Evolutionary conservation across 2,888 invertebrate species (phyloP), one percentile per base, ranked within the genome.

Genomic region (Andrena fulva): DNA sequence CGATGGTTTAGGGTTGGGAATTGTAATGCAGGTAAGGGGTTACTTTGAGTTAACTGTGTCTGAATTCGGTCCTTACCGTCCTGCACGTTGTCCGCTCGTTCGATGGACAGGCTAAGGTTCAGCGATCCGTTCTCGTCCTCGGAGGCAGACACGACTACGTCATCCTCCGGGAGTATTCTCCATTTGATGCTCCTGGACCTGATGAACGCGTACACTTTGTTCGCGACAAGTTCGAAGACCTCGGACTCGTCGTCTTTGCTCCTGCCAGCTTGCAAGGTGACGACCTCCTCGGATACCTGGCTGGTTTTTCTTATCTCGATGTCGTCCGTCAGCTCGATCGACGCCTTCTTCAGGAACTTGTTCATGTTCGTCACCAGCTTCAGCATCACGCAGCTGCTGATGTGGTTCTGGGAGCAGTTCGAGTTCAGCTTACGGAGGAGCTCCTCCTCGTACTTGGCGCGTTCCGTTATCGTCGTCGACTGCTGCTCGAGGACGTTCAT

Each of bases 301-400:
- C 92, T 92, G 8, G 93, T 94, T 77, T 94, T 97, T 16, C 96
- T 96, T 87, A 98, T 96, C 94, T 97, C 96, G 79, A 97, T 94
- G 89, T 97, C 97, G 75, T 96, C 96, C 63, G 96, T 96, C 63
- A 98, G 94, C 90, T 97, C 97, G 90, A 98, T 96, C 69, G 96
- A 96, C 0, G 97, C 96, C 86, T 97, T 97, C 93, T 97, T 96
- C 91, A 97, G 95, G 94, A 97, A 95, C 84, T 96, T 95, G 94
- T 98, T 97, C 94, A 97, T 97, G 93, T 97, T 97, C 24, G 97
- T 96, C 54, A 97, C 96, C 88, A 97, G 94, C 93, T 97, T 98
- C 27, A 97, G 95, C 95, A 97, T 97, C 92, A 97, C 96, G 93
- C 98, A 98, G 8, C 97, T 96, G 52, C 97, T 97, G 63, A 97